These are phyloP conservation scores for Buathra laborator DNA, from an alignment of 2,888 invertebrate species.

Conservation along the genomic window DNA sequence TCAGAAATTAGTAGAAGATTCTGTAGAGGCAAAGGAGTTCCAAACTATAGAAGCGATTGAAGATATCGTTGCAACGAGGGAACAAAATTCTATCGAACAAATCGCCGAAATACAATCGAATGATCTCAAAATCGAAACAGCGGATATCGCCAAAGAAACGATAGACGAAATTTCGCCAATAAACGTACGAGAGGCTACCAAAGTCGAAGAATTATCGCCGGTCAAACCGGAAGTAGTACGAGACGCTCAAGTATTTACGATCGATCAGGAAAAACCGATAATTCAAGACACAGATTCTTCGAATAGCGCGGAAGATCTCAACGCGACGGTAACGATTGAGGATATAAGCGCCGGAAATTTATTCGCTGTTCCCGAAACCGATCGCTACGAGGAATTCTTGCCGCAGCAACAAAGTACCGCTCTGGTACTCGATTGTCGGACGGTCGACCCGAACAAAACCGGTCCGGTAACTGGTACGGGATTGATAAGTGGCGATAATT, in stretches of 20 bases:
- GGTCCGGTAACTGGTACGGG: background rate
- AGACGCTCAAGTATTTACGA: background rate
- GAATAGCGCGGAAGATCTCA: constrained; percentile 36
- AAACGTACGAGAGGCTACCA: background rate
- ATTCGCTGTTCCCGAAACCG: constrained; percentile 48
- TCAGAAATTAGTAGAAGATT: constrained; percentile 34
- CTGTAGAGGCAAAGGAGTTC: background rate
- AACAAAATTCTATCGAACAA: background rate
- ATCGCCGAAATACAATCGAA: constrained; percentile 7
- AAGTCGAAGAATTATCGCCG: background rate
- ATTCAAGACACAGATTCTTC: constrained; percentile 16
- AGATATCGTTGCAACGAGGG: background rate
- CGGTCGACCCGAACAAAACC: constrained; percentile 4
- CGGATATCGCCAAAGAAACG: too few species aligned
- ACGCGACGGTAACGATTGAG: constrained; percentile 48
- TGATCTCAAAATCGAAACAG: background rate
- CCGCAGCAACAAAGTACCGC: constrained; percentile 78
- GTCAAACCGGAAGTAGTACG: background rate
- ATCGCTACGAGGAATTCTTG: constrained; percentile 75
- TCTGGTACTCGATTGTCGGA: constrained; percentile 53
- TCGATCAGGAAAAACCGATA: constrained; percentile 20
- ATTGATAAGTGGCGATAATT: constrained; percentile 25
- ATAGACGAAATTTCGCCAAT: background rate
- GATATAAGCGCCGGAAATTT: constrained; percentile 49
- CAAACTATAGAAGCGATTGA: background rate